phyloP scores from a whole-genome alignment of 2,888 invertebrate genomes.

The Phorcus lineatus region DNA sequence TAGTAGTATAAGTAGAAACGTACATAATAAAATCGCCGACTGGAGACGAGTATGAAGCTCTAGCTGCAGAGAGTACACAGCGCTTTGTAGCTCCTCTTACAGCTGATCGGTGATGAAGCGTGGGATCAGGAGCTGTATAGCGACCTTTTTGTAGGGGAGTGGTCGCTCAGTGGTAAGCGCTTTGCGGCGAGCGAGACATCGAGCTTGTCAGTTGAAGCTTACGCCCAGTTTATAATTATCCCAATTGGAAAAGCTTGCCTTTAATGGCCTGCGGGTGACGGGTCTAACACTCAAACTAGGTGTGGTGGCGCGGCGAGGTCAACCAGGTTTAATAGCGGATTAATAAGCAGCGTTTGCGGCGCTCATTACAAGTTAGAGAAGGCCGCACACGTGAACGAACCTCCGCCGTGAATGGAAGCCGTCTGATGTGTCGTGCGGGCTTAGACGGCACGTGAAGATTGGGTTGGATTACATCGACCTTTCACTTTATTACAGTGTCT shows the following conservation, averaged over 20 bases:
- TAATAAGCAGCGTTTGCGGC: conserved; percentile 24
- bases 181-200: background rate
- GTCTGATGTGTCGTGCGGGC: background rate
- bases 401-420: background rate
- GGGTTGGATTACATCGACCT: no score
- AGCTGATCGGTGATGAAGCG: background rate
- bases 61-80: background rate
- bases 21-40: no score
- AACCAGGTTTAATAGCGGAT: conserved; percentile 25
- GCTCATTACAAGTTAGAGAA: conserved; percentile 6
- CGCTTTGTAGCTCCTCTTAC: background rate
- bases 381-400: background rate
- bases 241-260: conserved; percentile 24
- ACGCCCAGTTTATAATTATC: conserved; percentile 23
- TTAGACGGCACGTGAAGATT: no score
- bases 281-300: background rate
- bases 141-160: conserved; percentile 16
- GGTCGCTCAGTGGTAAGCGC: background rate
- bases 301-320: conserved; percentile 14
- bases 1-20: no score
- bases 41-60: no score
- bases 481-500: no score
- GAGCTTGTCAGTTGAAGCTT: background rate
- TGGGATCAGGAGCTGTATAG: background rate
- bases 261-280: conserved; percentile 22